These are phyloP conservation scores for Dendrolimus kikuchii DNA, from an alignment of 1,140 invertebrate genomes.

Conservation along the genomic window DNA sequence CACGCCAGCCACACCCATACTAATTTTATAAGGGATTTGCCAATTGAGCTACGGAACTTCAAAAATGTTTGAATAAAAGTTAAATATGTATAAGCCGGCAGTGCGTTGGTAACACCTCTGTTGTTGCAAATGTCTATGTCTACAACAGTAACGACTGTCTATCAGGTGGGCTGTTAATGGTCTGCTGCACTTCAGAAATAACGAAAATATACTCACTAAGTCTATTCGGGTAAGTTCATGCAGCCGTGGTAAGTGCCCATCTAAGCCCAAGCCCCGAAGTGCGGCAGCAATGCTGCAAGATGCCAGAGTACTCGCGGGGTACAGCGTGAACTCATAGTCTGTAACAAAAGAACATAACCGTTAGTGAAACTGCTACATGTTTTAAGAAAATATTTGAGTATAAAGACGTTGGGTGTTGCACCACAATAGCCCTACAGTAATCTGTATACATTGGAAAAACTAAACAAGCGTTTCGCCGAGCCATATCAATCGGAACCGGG, in stretches of 20 bases:
- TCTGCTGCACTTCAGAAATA: too few species aligned
- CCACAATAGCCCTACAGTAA: not conserved
- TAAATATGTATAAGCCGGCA: too few species aligned
- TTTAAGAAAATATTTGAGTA: not conserved
- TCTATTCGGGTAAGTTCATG: constrained; percentile 84
- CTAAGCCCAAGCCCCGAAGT: constrained; percentile 81
- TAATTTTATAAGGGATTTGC: too few species aligned
- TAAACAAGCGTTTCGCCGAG: constrained; percentile 21
- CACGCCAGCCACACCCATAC: too few species aligned
- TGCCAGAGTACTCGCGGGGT: constrained; percentile 90
- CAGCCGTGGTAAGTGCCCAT: constrained; percentile 76
- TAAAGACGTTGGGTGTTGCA: too few species aligned
- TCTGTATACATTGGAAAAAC: not conserved
- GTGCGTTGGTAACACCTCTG: too few species aligned
- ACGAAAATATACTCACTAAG: constrained; percentile 74
- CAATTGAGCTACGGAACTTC: too few species aligned
- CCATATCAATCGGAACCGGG: constrained; percentile 46
- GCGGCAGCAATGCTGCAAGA: constrained; percentile 88
- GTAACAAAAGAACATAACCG: constrained; percentile 65
- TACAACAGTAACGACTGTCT: too few species aligned
- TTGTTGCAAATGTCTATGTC: too few species aligned
- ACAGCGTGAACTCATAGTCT: constrained; percentile 92
- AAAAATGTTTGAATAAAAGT: too few species aligned
- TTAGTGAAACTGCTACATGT: not conserved
- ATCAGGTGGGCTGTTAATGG: too few species aligned